These are phyloP conservation scores for Garrulus glandarius DNA, from an alignment of 2,797 vertebrate genomes.

Conservation along the genomic window DNA sequence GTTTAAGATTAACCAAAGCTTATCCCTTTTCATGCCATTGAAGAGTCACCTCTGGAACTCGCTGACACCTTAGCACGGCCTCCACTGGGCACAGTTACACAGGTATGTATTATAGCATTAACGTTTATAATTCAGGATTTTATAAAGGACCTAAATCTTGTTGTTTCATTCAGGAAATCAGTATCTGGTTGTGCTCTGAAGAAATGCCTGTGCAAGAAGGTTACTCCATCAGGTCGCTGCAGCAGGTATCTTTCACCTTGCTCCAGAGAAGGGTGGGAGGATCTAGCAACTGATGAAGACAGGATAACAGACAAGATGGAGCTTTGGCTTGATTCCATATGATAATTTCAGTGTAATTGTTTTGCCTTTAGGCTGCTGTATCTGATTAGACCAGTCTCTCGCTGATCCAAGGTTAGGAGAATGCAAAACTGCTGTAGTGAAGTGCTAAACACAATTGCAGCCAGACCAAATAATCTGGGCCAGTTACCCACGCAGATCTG, in stretches of 20 bases:
- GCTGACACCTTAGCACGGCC: neutral
- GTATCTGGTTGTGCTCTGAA: neutral
- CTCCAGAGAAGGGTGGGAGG: conserved; percentile 45
- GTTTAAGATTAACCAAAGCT: neutral
- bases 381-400: conserved; percentile 45
- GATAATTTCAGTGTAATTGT: conserved; percentile 62
- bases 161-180: neutral
- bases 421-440: conserved; percentile 49
- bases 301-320: conserved; percentile 51
- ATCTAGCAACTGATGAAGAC: conserved; percentile 43
- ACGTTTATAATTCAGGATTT: neutral
- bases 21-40: neutral
- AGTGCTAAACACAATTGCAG: conserved; percentile 25
- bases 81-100: neutral
- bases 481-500: conserved; percentile 16
- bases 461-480: conserved; percentile 9
- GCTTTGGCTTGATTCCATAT: conserved; percentile 46
- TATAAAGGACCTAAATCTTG: neutral
- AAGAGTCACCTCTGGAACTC: neutral
- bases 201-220: neutral
- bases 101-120: neutral
- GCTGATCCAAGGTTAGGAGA: conserved; percentile 43
- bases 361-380: conserved; percentile 61
- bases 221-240: neutral
- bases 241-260: conserved; percentile 29